Evolutionary conservation across 2,113 vertebrate species (phyloP).

Genomic region (Petroica traversi): DNA sequence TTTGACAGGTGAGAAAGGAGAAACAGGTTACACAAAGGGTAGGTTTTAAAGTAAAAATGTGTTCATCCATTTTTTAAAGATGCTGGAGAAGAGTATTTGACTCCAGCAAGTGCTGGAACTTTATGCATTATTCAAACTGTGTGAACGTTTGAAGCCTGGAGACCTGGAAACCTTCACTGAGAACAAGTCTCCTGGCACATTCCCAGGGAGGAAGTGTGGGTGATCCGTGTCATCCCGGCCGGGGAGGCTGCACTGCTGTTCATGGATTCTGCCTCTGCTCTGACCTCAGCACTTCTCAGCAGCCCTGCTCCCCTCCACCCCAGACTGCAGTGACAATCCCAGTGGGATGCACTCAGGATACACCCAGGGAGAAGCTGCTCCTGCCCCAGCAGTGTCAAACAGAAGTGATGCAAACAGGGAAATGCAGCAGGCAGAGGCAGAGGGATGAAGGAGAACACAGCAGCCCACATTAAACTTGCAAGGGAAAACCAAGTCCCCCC

Average conservation of each 20-base stretch:
- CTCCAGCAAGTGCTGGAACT: background rate
- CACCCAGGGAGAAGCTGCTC: background rate
- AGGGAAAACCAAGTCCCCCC: background rate
- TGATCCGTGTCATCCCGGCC: background rate
- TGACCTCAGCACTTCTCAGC: background rate
- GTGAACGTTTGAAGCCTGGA: background rate
- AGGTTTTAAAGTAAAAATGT: background rate
- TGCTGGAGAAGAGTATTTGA: background rate
- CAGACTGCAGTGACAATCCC: fast-evolving
- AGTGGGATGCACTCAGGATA: fast-evolving
- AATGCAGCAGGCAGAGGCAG: background rate
- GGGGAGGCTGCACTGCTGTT: fast-evolving
- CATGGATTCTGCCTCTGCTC: background rate
- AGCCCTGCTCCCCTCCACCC: background rate
- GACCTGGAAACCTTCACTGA: background rate
- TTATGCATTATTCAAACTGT: background rate
- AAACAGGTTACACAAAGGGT: background rate
- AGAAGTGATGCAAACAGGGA: background rate
- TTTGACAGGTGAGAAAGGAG: background rate
- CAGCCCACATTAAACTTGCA: background rate
- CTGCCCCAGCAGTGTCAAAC: background rate
- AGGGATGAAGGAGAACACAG: background rate
- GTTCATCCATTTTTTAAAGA: background rate
- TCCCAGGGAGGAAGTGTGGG: background rate
- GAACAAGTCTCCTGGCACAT: background rate